Conservation (phyloP, 2,113 vertebrate genomes). For the Sitta europaea region DNA sequence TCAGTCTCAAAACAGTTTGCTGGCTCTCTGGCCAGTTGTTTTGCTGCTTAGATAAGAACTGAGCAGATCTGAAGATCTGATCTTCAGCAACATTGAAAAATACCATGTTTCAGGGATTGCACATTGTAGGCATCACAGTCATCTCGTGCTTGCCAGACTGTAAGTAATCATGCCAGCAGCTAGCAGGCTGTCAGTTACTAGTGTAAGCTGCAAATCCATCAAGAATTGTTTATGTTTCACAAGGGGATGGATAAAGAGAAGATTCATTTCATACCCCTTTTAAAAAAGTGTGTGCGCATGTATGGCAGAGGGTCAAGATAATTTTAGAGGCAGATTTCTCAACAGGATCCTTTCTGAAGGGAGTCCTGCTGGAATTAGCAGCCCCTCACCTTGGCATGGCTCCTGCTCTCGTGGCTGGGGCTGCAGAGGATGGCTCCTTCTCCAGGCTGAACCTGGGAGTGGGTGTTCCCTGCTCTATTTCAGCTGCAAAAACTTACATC, state of each 20-base stretch:
- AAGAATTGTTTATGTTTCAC: conserved; percentile 36
- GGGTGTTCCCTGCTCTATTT: not conserved
- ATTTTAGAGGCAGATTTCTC: conserved; percentile 11
- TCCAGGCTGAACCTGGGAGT: not conserved
- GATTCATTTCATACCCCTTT: not conserved
- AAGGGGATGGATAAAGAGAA: not conserved
- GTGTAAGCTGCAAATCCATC: conserved; percentile 23
- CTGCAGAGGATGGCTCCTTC: not conserved
- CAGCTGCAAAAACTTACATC: not conserved
- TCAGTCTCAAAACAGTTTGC: not conserved
- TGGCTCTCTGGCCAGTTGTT: not conserved
- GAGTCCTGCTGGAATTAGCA: not conserved
- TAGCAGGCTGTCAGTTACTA: conserved; percentile 47
- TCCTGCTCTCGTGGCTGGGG: not conserved
- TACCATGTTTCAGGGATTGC: not conserved
- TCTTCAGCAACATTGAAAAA: not conserved
- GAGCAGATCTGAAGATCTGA: not conserved
- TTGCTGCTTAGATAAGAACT: not conserved
- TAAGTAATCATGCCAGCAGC: conserved; percentile 36
- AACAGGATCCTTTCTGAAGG: not conserved
- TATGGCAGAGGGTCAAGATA: conserved; percentile 4
- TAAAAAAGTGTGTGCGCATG: rapidly evolving
- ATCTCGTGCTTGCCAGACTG: conserved; percentile 30
- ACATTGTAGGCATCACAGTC: not conserved
- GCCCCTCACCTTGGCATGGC: not conserved